Conservation (phyloP, 2,113 vertebrate species). For the Mirounga angustirostris region DNA sequence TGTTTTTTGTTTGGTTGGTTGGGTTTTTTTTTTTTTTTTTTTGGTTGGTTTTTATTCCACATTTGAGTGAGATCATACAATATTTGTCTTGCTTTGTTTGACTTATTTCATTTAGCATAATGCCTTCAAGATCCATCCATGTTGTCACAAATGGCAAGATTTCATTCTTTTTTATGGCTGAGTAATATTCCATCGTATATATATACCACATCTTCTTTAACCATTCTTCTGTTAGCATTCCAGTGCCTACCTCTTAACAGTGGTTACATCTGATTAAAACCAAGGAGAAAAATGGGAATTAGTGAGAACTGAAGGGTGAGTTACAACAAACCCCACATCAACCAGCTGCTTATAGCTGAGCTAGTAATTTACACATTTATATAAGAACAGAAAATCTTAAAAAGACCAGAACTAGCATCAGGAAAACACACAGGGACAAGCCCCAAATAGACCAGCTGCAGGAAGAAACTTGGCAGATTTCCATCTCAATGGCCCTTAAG, state of each 20-base stretch:
- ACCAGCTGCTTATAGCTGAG: neutral
- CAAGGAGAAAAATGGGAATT: too few species aligned
- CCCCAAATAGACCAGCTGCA: neutral
- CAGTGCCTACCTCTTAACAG: neutral
- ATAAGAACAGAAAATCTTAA: neutral
- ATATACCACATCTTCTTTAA: neutral
- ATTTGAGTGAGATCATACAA: neutral
- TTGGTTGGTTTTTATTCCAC: neutral
- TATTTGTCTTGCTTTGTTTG: neutral
- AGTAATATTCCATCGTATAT: neutral
- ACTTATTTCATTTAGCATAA: neutral
- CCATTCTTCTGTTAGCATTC: neutral
- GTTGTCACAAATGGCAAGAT: neutral
- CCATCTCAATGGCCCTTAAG: neutral
- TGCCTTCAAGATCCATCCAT: neutral
- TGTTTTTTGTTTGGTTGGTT: neutral
- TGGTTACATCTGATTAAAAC: neutral
- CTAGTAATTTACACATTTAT: neutral
- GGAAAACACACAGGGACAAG: neutral
- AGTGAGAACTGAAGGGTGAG: neutral
- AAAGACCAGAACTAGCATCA: neutral
- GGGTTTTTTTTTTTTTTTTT: neutral
- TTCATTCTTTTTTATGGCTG: neutral
- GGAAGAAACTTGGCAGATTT: slow-evolving; percentile 48
- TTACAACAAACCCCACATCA: neutral